Conservation (phyloP, 2,113 vertebrate species). For the Numida meleagris region DNA sequence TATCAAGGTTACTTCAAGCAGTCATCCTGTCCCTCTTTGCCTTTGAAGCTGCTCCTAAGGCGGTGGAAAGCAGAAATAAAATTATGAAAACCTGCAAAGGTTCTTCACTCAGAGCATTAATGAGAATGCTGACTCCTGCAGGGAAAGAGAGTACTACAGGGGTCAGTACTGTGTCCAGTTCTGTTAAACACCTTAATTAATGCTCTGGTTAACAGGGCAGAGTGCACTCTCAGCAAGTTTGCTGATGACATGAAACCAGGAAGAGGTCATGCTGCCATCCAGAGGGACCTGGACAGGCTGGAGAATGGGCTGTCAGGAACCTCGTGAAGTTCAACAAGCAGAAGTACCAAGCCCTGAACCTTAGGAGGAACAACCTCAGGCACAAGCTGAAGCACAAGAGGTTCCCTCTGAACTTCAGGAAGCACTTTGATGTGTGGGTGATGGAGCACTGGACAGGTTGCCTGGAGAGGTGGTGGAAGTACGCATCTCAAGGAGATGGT, state of each 20-base stretch:
- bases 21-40: not conserved
- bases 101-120: not conserved
- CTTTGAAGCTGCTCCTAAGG: not conserved
- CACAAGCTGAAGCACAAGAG: not conserved
- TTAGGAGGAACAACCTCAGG: not conserved
- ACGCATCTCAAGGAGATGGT: not conserved
- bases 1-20: not conserved
- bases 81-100: not conserved
- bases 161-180: not conserved
- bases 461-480: not conserved
- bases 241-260: not conserved
- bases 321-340: not conserved
- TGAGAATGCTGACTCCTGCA: fast-evolving
- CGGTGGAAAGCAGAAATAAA: not conserved
- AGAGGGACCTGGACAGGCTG: not conserved
- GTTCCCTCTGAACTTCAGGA: not conserved
- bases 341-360: not conserved
- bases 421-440: not conserved
- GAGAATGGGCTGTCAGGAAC: not conserved
- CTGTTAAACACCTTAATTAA: not conserved
- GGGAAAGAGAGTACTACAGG: not conserved
- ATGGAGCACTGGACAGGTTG: not conserved
- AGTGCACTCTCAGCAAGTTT: not conserved
- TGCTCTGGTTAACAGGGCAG: not conserved
- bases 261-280: not conserved